Evolutionary conservation across 2,113 vertebrate genomes (phyloP).

Genomic region (Cinclus mexicanus): DNA sequence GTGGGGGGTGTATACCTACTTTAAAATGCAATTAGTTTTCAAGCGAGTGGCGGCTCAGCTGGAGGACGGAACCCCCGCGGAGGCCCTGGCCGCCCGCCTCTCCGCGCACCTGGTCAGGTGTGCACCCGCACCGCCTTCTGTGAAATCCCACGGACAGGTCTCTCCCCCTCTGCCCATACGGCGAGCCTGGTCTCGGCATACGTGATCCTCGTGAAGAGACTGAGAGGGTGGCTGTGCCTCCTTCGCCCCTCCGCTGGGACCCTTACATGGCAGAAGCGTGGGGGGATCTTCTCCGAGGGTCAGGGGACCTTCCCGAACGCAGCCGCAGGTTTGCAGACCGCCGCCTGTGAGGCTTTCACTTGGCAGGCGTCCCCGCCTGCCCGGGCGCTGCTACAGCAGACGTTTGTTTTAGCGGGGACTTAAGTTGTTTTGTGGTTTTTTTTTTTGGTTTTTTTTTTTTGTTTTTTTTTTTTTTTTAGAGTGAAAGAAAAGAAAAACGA

Average conservation of each 20-base stretch:
- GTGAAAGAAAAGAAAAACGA: neutral
- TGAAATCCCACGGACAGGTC: neutral
- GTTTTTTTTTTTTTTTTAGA: conserved; percentile 43
- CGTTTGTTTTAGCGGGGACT: conserved; percentile 16
- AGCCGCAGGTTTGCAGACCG: neutral
- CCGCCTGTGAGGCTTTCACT: neutral
- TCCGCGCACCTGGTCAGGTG: conserved; percentile 23
- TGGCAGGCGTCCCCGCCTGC: neutral
- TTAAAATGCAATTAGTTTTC: conserved; percentile 62
- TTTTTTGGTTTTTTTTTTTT: conserved; percentile 54
- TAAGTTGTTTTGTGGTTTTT: neutral
- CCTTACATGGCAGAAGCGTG: neutral
- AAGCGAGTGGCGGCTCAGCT: conserved; percentile 22
- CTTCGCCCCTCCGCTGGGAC: neutral
- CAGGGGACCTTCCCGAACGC: neutral
- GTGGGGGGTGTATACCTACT: neutral
- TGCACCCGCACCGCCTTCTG: neutral
- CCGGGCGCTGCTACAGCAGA: neutral
- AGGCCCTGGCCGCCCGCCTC: neutral
- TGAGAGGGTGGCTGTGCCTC: neutral
- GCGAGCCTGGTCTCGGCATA: neutral
- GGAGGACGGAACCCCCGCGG: neutral
- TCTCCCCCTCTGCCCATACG: neutral
- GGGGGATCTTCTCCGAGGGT: neutral
- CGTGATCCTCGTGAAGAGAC: neutral